Evolutionary conservation across 2,797 vertebrate genomes (phyloP), one percentile per base, ranked within the genome.

Genomic region (Girardinus metallicus): DNA sequence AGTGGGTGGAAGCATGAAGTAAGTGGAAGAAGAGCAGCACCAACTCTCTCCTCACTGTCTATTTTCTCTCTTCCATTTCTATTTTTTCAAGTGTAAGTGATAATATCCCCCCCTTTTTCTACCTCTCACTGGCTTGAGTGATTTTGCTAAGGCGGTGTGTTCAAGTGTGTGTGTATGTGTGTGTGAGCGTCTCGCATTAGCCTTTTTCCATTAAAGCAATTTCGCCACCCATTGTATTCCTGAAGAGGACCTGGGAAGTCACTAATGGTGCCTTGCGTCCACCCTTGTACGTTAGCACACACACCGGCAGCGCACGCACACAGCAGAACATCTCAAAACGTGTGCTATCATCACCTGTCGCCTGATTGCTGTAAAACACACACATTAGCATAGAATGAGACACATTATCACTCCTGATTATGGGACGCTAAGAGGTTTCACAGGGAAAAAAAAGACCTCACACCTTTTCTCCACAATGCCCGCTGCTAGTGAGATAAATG

Each of bases 151-250:
- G 94, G 94, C 86, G 91, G 86, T 88, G 92, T 88, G 93, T 91
- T 80, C 80, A 80, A 80, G 86, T 74, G 81, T 83, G 18, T 34
- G 39, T 44, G 79, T 79, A 77, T 81, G 60, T 83, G 85, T 85
- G 85, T 85, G 79, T 77, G 80, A 46, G 86, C 76, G 80, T 94
- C 93, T 94, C 94, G 89, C 93, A 95, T 96, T 95, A 95, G 95
- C 94, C 94, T 95, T 94, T 95, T 94, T 95, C 95, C 95, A 95
- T 96, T 95, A 96, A 95, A 94, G 94, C 95, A 96, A 96, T 96
- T 96, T 96, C 80, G 83, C 94, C 91, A 89, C 95, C 96, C 95
- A 96, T 96, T 96, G 95, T 95, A 94, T 94, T 95, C 93, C 92
- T 95, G 95, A 96, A 96, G 95, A 95, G 95, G 95, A 95, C 95